Base-by-base conservation (phyloP, 2,797 vertebrate species). In the Darevskia nairensis region DNA sequence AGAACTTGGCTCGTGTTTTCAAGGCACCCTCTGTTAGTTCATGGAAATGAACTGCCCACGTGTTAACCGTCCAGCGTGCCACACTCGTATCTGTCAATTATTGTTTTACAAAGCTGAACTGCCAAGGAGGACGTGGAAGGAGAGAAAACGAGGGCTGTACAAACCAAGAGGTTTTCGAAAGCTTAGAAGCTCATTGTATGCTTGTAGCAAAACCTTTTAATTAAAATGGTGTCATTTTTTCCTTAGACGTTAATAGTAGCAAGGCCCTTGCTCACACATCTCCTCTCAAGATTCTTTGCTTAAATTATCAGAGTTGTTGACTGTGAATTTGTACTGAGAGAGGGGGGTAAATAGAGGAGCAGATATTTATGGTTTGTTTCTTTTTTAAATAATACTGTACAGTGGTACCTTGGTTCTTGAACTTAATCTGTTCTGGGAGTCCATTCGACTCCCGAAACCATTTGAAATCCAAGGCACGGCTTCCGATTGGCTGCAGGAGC, bases 141-240 rank as follows among this genome's bases (percentile, higher is more conserved):
- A 82, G 81, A 90, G 93, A 94, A 94, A 95, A 94, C 88, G 94
- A 94, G 92, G 27, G 91, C 92, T 92, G 93, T 95, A 92, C 93
- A 95, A 96, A 95, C 90, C 94, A 96, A 95, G 95, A 95, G 92
- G 86, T 90, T 96, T 94, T 93, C 93, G 84, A 92, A 95, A 94
- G 89, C 91, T n/a, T 85, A 86, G 82, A 93, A 95, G 90, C 95
- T 92, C 92, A 92, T 94, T 92, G 95, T 95, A 93, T 95, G 95
- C 93, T 95, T 95, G 93, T 93, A 96, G 95, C 94, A 94, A 96
- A 95, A 95, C 89, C 95, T 93, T 96, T 96, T 41, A 96, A 96
- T 97, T 96, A 96, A 94, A 94, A 95, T 78, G 68, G 82, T 96
- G 95, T 95, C 96, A 94, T 96, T 97, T 96, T 97, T 93, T 94